Evolutionary conservation across 2,888 invertebrate species (phyloP).

Genomic region (Plebejus argus): DNA sequence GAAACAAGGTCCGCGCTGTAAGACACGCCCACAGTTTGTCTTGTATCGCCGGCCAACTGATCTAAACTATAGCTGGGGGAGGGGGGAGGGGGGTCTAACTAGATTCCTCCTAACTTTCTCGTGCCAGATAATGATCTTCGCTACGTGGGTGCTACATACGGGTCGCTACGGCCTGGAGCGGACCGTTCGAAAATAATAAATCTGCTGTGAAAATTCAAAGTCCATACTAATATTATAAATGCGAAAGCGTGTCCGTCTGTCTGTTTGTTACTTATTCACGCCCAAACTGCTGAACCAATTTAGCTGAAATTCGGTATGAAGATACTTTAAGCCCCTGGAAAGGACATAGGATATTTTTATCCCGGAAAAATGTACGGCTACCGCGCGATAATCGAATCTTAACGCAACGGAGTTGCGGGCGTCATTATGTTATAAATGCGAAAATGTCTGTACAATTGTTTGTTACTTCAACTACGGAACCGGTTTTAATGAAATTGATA

Average conservation of each 20-base stretch:
- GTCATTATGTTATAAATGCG: no score
- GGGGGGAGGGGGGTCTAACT: constrained; percentile 63
- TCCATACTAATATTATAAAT: background rate
- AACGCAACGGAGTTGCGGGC: no score
- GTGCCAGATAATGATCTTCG: constrained; percentile 77
- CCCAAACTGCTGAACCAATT: no score
- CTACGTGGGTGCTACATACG: constrained; percentile 63
- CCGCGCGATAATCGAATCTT: no score
- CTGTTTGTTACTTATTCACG: background rate
- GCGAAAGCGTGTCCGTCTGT: background rate
- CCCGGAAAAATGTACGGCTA: no score
- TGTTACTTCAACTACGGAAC: no score
- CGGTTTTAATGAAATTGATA: no score
- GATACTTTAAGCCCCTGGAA: no score
- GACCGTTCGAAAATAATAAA: background rate
- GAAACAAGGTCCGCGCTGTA: constrained; percentile 42
- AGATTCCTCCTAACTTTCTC: constrained; percentile 77
- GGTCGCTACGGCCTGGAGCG: constrained; percentile 46
- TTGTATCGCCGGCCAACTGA: constrained; percentile 75
- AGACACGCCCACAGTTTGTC: constrained; percentile 63
- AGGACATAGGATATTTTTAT: no score
- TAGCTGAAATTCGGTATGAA: no score
- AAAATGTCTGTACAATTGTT: no score
- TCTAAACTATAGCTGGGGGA: constrained; percentile 72
- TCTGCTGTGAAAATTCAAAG: background rate